phyloP scores from a whole-genome alignment of 2,888 invertebrate genomes.

The Apamea monoglypha region DNA sequence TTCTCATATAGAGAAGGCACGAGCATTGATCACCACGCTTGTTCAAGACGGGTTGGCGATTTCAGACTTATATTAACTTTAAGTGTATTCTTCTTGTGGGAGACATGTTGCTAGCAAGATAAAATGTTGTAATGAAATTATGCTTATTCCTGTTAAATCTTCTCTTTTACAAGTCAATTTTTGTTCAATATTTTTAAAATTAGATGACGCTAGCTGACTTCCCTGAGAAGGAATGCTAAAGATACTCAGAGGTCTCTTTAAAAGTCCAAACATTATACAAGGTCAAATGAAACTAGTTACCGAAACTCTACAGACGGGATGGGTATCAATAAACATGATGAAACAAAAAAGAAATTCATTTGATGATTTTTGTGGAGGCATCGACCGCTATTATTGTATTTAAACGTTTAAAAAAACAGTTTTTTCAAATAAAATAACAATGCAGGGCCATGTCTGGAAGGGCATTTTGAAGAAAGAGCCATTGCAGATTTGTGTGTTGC shows the following conservation, averaged over 20 bases:
- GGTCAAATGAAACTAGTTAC: no score
- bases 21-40: background rate
- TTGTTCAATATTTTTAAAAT: background rate
- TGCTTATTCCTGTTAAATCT: background rate
- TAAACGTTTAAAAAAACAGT: no score
- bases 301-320: no score
- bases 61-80: background rate
- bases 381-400: no score
- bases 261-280: no score
- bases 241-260: no score
- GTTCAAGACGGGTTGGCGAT: background rate
- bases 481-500: background rate
- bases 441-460: background rate
- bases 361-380: no score
- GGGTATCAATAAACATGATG: no score
- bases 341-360: no score
- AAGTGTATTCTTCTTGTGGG: background rate
- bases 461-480: background rate
- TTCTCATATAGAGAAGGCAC: no score
- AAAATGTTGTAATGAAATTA: background rate
- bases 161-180: background rate
- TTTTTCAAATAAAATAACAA: no score
- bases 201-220: background rate
- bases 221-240: no score
- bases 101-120: conserved; percentile 7